These are phyloP conservation scores for Anas capensis DNA, from an alignment of 2,797 vertebrate genomes.

Conservation along the genomic window DNA sequence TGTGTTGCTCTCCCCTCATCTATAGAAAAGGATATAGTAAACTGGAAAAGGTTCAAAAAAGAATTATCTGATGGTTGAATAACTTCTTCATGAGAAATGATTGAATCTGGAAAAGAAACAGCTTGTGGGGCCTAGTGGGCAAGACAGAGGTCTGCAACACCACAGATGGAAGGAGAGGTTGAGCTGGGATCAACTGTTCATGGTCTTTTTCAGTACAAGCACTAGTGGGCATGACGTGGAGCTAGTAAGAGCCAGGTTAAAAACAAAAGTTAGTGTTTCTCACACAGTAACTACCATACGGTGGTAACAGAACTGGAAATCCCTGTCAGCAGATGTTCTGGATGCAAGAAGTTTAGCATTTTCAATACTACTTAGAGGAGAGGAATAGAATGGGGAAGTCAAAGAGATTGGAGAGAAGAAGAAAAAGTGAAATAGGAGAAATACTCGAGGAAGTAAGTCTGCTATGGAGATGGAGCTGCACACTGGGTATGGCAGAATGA, in stretches of 20 bases:
- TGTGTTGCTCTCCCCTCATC: background rate
- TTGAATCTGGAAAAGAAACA: background rate
- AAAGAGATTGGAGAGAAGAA: background rate
- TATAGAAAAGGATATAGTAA: background rate
- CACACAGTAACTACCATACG: background rate
- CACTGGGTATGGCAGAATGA: background rate
- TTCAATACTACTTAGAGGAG: background rate
- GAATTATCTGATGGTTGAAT: background rate
- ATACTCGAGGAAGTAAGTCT: background rate
- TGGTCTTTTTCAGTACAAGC: background rate
- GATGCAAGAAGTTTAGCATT: background rate
- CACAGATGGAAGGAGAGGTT: background rate
- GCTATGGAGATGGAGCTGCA: background rate
- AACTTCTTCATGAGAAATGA: background rate
- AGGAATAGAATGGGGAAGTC: too few relatives aligned
- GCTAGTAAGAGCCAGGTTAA: background rate
- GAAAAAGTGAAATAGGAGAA: background rate
- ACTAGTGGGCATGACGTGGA: background rate
- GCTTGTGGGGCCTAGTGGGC: accelerated
- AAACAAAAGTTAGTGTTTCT: background rate
- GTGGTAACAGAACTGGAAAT: background rate
- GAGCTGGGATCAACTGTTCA: background rate
- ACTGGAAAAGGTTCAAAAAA: background rate
- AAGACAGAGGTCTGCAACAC: background rate
- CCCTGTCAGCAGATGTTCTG: background rate